phyloP scores from a whole-genome alignment of 1,140 invertebrate genomes.

The Ephestia elutella region DNA sequence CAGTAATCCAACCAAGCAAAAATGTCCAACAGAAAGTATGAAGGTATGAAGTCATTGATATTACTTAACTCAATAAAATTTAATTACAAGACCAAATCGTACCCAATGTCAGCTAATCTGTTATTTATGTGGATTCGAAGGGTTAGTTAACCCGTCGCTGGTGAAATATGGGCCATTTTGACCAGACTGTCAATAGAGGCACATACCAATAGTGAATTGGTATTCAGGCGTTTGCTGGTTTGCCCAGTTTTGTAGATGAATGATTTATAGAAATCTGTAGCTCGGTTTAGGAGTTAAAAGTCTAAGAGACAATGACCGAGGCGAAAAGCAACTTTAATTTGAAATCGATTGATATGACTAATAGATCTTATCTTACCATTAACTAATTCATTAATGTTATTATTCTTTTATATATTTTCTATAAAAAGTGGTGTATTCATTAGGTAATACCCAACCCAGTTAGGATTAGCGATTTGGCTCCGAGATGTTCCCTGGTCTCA shows the following conservation, averaged over 20 bases:
- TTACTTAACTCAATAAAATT: constrained; percentile 54
- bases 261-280: not conserved
- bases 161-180: constrained; percentile 26
- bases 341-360: no score
- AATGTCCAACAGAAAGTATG: constrained; percentile 24
- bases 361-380: no score
- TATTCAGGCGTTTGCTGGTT: not conserved
- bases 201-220: not conserved
- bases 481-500: no score
- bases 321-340: no score
- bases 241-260: not conserved
- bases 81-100: constrained; percentile 35
- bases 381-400: no score
- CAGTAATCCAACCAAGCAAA: not conserved
- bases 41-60: constrained; percentile 45
- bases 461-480: no score
- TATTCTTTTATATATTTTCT: no score
- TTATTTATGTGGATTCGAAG: constrained; percentile 41
- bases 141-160: constrained; percentile 24
- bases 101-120: constrained; percentile 35
- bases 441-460: no score
- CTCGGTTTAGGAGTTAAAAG: no score
- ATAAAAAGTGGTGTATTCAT: no score
- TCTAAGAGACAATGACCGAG: no score
- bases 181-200: not conserved